Base-by-base conservation (phyloP, 1,140 invertebrate species). In the Pachyrhynchus sulphureomaculatus region DNA sequence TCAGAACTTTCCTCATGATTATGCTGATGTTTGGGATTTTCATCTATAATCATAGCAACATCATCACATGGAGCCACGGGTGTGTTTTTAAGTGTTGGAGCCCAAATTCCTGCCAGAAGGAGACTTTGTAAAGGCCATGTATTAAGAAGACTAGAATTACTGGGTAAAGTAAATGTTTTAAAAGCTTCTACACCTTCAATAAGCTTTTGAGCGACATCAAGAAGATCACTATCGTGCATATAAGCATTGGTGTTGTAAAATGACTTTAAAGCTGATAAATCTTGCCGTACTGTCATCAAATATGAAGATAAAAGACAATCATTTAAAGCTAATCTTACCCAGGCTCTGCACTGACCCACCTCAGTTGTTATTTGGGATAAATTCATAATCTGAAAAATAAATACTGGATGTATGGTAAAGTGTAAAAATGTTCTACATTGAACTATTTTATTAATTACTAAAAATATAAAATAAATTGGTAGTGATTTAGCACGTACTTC, bases 101-200 rank as follows among this genome's bases (percentile, higher is more conserved):
- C 85, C 88, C 89, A 93, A 24, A 95, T 80, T 12, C 93, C 93
- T 15, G 93, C 88, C 55, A 96, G 78, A 66, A 90, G 79, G 4
- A 98, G 75, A 1, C 94, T 89, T n/a, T 86, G 85, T 62, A 85
- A 86, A 0, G 88, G 88, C 95, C 95, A 98, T 33, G 84, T 84
- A 77, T 98, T 98, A 0, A 98, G 77, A 5, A 95, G 74, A 71
- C 89, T 93, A 0, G 91, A 92, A 80, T 96, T 96, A 60, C 84
- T 89, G 2, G 91, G 89, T 52, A 97, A 76, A 56, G 89, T 82
- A 73, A 97, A 96, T 21, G 82, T 77, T n/a, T 86, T 79, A 72
- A 88, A 85, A 21, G 82, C 79, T 70, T 92, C 88, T n/a, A 95
- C 73, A 32, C 87, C 90, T 71, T 90, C 86, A 33, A 95, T 78